These are phyloP conservation scores for Cantharis rufa DNA, from an alignment of 2,888 invertebrate species.

Conservation along the genomic window DNA sequence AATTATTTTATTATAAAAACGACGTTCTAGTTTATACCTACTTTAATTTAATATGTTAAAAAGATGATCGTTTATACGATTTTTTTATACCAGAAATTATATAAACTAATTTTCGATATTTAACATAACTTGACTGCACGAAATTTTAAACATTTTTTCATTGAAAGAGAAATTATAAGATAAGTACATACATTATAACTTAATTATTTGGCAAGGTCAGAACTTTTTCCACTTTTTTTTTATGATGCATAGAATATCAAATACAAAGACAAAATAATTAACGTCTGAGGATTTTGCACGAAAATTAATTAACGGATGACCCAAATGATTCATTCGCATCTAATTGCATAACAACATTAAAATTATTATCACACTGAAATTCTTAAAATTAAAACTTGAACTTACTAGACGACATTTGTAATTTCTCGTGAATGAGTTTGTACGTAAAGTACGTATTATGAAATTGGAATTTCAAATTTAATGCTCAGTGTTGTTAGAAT, in stretches of 20 bases:
- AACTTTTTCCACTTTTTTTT: background rate
- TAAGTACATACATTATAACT: background rate
- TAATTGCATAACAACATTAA: background rate
- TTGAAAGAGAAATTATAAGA: background rate
- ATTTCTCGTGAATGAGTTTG: constrained; percentile 16
- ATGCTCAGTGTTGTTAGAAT: background rate
- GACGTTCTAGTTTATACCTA: background rate
- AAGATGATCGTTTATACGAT: background rate
- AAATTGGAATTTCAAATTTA: constrained; percentile 10
- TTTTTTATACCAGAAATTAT: background rate
- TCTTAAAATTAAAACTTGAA: background rate
- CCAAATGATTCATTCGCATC: background rate
- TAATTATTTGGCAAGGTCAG: background rate
- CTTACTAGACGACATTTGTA: background rate
- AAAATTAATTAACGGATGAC: background rate
- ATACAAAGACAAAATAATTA: background rate
- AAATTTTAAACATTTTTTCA: background rate
- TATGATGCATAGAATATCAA: background rate
- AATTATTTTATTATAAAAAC: background rate
- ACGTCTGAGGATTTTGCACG: background rate
- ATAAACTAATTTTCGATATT: background rate
- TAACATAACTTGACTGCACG: background rate
- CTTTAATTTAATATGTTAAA: background rate
- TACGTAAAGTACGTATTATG: constrained; percentile 7
- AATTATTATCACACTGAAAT: background rate